Evolutionary conservation across 2,888 invertebrate genomes (phyloP).

Genomic region (Kuschelorhynchus macadamiae): DNA sequence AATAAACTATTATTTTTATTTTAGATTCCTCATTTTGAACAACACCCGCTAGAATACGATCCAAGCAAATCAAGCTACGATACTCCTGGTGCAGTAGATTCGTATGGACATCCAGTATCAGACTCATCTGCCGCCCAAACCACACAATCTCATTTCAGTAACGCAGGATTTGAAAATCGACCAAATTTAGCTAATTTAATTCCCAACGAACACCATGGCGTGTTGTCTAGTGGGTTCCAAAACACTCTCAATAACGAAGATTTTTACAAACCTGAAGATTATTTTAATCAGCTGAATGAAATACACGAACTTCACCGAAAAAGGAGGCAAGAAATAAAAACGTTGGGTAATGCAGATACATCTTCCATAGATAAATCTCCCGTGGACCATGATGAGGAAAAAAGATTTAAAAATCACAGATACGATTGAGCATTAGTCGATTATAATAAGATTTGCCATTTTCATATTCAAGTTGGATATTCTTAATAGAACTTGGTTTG

Average conservation of each 20-base stretch:
- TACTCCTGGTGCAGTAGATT: conserved; percentile 47
- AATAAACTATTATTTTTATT: conserved; percentile 7
- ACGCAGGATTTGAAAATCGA: not conserved
- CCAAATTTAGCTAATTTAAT: conserved; percentile 11
- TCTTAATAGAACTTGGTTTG: too few species aligned
- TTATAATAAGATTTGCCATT: too few species aligned
- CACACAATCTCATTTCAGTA: not conserved
- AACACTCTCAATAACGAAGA: conserved; percentile 10
- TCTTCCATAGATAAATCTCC: not conserved
- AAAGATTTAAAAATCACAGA: conserved; percentile 22
- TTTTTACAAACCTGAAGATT: conserved; percentile 19
- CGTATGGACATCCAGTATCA: conserved; percentile 43
- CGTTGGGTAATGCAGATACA: too few species aligned
- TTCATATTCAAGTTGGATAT: too few species aligned
- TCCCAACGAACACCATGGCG: not conserved
- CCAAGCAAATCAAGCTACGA: conserved; percentile 43
- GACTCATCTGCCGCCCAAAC: not conserved
- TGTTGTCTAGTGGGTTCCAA: not conserved
- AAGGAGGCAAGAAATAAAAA: conserved; percentile 21
- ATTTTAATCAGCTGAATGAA: conserved; percentile 34
- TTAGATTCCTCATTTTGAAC: conserved; percentile 42
- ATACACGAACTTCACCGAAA: conserved; percentile 23
- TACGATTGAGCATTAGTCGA: conserved; percentile 17
- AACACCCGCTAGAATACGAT: conserved; percentile 47
- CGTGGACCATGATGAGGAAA: not conserved